phyloP scores from a whole-genome alignment of 2,888 invertebrate species.

The Morpho achilles region DNA sequence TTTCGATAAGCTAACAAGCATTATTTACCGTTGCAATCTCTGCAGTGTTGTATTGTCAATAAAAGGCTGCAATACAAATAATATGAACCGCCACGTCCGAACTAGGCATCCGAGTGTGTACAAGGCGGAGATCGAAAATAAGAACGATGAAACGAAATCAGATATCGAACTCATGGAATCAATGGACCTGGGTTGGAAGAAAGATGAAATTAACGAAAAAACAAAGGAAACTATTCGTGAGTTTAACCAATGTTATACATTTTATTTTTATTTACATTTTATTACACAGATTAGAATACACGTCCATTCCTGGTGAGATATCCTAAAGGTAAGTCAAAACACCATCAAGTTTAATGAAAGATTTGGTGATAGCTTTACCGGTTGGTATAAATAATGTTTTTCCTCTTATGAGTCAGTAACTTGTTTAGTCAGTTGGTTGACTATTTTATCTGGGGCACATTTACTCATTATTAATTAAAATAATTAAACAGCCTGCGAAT shows the following conservation, averaged over 20 bases:
- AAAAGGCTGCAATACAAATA: conserved; percentile 70
- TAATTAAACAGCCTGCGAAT: no score
- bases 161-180: conserved; percentile 7
- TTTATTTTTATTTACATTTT: no score
- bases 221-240: conserved; percentile 28
- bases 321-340: no score
- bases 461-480: no score
- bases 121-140: conserved; percentile 45
- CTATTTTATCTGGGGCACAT: no score
- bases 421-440: no score
- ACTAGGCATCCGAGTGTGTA: conserved; percentile 56
- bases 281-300: no score
- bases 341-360: no score
- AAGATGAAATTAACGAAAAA: conserved; percentile 43
- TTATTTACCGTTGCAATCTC: conserved; percentile 61
- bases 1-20: conserved; percentile 60
- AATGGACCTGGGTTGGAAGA: conserved; percentile 39
- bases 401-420: no score
- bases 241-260: conserved; percentile 1
- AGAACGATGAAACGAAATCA: conserved; percentile 23
- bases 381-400: no score
- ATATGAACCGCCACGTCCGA: conserved; percentile 66
- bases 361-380: neutral
- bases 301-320: no score
- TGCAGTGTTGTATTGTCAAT: conserved; percentile 67